A percentile compares a stretch with the other conserved stretches of the same genome.
These are phyloP conservation scores for Quadriops clusia DNA, from an alignment of 2,888 invertebrate genomes.

Conservation along the genomic window DNA sequence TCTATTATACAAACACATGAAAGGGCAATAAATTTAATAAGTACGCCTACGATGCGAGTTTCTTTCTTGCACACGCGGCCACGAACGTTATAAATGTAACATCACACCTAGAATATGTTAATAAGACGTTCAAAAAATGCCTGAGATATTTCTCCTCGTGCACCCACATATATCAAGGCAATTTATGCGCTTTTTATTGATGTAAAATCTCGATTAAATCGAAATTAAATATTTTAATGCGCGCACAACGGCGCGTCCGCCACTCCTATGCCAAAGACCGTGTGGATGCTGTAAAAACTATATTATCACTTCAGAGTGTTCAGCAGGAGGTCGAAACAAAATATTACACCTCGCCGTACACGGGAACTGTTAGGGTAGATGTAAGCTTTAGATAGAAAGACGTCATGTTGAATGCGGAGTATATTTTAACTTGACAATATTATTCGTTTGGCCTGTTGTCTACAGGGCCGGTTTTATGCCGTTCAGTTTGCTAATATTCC, in stretches of 20 bases:
- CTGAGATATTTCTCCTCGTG: slow-evolving; percentile 2
- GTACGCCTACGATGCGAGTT: background rate
- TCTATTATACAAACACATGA: background rate
- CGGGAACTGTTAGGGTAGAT: slow-evolving; percentile 18
- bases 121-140: too few relatives aligned
- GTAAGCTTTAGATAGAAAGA: slow-evolving; percentile 15
- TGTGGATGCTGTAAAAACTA: slow-evolving; percentile 32
- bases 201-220: slow-evolving; percentile 35
- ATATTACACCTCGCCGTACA: slow-evolving; percentile 26
- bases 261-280: slow-evolving; percentile 22
- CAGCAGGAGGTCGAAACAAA: slow-evolving; percentile 30
- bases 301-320: slow-evolving; percentile 33
- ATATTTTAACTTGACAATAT: slow-evolving; percentile 21
- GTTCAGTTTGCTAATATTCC: too few relatives aligned
- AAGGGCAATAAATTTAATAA: background rate
- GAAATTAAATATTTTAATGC: slow-evolving; percentile 34
- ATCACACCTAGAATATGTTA: too few relatives aligned
- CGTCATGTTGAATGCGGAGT: slow-evolving; percentile 20
- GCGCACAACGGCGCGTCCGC: slow-evolving; percentile 25
- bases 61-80: too few relatives aligned
- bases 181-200: slow-evolving; percentile 34
- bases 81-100: too few relatives aligned
- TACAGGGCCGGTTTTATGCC: too few relatives aligned
- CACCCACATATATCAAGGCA: slow-evolving; percentile 14
- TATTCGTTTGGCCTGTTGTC: slow-evolving; percentile 21